Base-by-base conservation (phyloP, 2,113 vertebrate species). In the Centropus bengalensis region DNA sequence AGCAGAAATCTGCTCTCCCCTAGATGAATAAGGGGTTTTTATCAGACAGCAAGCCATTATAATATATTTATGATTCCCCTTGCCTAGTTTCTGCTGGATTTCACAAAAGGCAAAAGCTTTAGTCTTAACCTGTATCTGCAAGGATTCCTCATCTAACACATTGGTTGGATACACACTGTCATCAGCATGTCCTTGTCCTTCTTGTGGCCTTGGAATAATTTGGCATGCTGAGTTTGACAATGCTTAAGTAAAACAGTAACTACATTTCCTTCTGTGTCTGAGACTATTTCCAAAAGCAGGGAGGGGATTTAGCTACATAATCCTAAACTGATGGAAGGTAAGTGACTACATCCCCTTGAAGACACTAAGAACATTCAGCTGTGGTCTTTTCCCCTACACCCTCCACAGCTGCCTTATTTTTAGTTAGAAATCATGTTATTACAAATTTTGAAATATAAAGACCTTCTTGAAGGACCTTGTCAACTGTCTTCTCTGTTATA, bases 51-150 rank as follows among this genome's bases (percentile, higher is more conserved):
- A 86, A 93, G 32, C 12, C 18, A 64, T 55, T 89, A 60, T 76
- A 13, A 23, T 88, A 44, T 94, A 91, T 97, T 97, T 96, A 96
- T 89, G 88, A 93, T 91, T 96, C 56, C 44, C 56, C 45, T 59
- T 92, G 58, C 70, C 73, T 88, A 49, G 23, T 77, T 97, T 77
- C 70, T 77, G 60, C 83, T 95, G 91, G 81, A 86, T 81, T 49
- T 75, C 44, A 52, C 10, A 40, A 77, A 95, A 93, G 52, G 45
- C 83, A 45, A 91, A 91, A 91, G 12, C 74, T 89, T 83, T 47
- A 94, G 78, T 32, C 59, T 80, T 82, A 82, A 47, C 84, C 75
- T 87, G 56, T 66, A 27, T 56, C 94, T 81, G 40, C 59, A 89
- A 14, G 2, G 40, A 82, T 82, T 71, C 54, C 24, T 55, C 62